These are phyloP conservation scores for Drosophila atripex DNA, from an alignment of 2,888 invertebrate genomes.

Conservation along the genomic window DNA sequence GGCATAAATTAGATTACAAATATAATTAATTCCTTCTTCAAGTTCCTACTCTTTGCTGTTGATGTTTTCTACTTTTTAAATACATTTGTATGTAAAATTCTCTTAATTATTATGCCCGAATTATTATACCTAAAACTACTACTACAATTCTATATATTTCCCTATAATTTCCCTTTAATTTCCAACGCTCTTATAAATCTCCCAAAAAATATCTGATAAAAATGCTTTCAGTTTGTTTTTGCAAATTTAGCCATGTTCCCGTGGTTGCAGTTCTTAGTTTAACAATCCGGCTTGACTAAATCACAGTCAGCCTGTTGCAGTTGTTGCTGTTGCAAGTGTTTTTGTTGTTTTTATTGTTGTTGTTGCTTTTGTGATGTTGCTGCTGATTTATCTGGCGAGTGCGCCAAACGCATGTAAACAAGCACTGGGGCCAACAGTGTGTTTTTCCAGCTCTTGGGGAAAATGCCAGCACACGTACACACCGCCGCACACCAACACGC, in stretches of 20 bases:
- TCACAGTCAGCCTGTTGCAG: slow-evolving; percentile 22
- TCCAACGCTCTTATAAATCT: too few relatives aligned
- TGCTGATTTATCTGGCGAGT: slow-evolving; percentile 59
- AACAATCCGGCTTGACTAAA: slow-evolving; percentile 30
- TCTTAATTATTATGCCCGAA: too few relatives aligned
- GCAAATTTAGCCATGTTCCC: slow-evolving; percentile 19
- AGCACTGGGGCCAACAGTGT: slow-evolving; percentile 45
- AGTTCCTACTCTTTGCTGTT: too few relatives aligned
- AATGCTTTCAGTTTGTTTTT: slow-evolving; percentile 3
- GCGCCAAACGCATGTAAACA: slow-evolving; percentile 73
- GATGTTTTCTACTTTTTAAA: too few relatives aligned
- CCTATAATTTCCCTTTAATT: too few relatives aligned
- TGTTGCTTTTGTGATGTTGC: slow-evolving; percentile 23
- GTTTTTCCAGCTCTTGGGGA: slow-evolving; percentile 22
- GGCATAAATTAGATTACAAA: too few relatives aligned
- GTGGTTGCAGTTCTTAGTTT: slow-evolving; percentile 46
- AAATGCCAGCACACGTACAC: slow-evolving; percentile 1
- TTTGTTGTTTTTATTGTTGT: slow-evolving; percentile 4
- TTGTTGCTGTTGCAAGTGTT: slow-evolving; percentile 8
- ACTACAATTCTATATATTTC: too few relatives aligned
- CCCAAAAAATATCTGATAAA: background rate
- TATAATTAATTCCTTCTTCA: too few relatives aligned
- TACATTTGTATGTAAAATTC: too few relatives aligned
- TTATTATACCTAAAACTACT: too few relatives aligned
- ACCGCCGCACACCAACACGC: background rate